Evolutionary conservation across 2,113 vertebrate genomes (phyloP).

Genomic region (Erythrolamprus reginae): DNA sequence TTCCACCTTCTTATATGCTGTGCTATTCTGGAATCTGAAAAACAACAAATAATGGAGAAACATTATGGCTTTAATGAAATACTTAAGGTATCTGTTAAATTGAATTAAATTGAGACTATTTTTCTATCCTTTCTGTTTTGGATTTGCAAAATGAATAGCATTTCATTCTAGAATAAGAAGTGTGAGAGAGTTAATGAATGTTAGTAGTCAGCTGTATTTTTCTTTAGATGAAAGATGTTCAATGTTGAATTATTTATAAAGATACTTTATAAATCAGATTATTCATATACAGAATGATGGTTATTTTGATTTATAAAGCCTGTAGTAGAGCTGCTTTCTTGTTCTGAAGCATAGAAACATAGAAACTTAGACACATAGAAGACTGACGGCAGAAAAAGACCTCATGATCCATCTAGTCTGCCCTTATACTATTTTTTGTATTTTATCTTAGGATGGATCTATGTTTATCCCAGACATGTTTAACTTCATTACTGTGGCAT

Average conservation of each 20-base stretch:
- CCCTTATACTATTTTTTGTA: too few species aligned
- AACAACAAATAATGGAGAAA: slow-evolving; percentile 93
- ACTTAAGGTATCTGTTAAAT: slow-evolving; percentile 77
- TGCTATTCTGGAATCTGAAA: slow-evolving; percentile 93
- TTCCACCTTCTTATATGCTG: slow-evolving; percentile 96
- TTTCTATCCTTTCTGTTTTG: background rate
- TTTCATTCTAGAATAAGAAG: background rate
- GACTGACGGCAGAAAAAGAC: too few species aligned
- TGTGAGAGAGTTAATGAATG: background rate
- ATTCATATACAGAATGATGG: background rate
- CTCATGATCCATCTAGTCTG: too few species aligned
- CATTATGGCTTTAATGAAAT: slow-evolving; percentile 96
- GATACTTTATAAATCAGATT: background rate
- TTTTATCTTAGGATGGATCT: too few species aligned
- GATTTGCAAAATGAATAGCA: background rate
- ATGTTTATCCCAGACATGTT: too few species aligned
- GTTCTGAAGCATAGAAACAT: background rate
- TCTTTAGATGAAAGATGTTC: background rate
- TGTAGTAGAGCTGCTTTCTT: background rate
- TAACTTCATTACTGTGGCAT: too few species aligned
- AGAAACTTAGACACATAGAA: too few species aligned
- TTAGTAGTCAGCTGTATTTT: slow-evolving; percentile 16
- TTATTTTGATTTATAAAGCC: background rate
- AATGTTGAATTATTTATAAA: background rate
- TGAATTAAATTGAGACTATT: slow-evolving; percentile 5